phyloP scores from a whole-genome alignment of 2,888 invertebrate species.

The Pyrocoelia pectoralis region DNA sequence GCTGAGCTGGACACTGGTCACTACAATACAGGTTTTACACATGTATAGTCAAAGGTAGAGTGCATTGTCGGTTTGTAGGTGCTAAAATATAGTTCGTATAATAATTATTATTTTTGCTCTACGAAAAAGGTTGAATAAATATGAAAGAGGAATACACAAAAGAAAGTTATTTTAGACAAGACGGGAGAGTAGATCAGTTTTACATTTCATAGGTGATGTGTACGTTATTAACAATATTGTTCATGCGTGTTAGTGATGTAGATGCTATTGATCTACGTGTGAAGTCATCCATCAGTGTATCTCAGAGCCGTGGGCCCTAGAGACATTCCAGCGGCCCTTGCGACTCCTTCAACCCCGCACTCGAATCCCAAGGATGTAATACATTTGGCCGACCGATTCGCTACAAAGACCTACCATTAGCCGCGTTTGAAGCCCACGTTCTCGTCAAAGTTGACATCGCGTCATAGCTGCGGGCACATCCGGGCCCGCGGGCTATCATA shows the following conservation, averaged over 20 bases:
- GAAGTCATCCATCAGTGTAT: conserved; percentile 59
- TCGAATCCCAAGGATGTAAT: conserved; percentile 38
- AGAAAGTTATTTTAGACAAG: conserved; percentile 6
- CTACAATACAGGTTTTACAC: conserved; percentile 43
- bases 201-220: conserved; percentile 39
- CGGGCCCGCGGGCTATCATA: conserved; percentile 54
- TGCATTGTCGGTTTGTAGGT: background rate
- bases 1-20: conserved; percentile 49
- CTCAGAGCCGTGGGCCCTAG: conserved; percentile 50
- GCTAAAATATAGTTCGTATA: too few species aligned
- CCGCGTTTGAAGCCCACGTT: conserved; percentile 48
- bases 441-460: conserved; percentile 55
- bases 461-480: conserved; percentile 56
- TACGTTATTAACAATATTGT: conserved; percentile 56
- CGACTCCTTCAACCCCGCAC: conserved; percentile 36
- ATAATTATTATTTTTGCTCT: too few species aligned
- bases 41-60: conserved; percentile 7
- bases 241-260: conserved; percentile 55
- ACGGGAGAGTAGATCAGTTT: conserved; percentile 14
- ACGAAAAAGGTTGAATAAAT: background rate
- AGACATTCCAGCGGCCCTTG: conserved; percentile 48
- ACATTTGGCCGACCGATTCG: conserved; percentile 45
- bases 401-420: conserved; percentile 56
- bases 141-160: background rate
- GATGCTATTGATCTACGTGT: conserved; percentile 58